Evolutionary conservation across 2,797 vertebrate genomes (phyloP).

Genomic region (Pipistrellus pipistrellus): DNA sequence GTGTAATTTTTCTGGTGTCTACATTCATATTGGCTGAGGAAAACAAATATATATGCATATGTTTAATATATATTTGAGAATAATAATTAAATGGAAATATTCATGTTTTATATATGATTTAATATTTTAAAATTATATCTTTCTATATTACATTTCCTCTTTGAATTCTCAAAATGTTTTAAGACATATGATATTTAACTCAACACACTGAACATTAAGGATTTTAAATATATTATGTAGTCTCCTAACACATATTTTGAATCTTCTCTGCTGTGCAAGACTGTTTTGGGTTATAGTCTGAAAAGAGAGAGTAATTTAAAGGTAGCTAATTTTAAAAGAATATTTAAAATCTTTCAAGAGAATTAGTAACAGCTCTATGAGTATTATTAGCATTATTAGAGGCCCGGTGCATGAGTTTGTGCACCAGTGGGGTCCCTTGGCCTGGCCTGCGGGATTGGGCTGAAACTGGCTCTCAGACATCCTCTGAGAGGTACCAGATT

Average conservation of each 20-base stretch:
- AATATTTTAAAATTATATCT: neutral
- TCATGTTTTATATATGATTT: neutral
- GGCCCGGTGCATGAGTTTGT: no score
- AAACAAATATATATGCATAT: neutral
- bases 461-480: no score
- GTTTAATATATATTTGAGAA: conserved; percentile 63
- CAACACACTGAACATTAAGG: neutral
- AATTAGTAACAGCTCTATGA: neutral
- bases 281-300: neutral
- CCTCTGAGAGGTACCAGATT: no score
- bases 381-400: neutral
- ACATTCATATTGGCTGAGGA: neutral
- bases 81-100: conserved; percentile 61
- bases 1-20: conserved; percentile 68
- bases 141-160: neutral
- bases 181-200: neutral
- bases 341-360: neutral
- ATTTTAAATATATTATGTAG: neutral
- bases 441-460: no score
- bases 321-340: neutral
- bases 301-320: conserved; percentile 21
- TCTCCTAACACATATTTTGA: neutral
- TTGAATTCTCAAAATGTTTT: conserved; percentile 12
- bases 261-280: neutral
- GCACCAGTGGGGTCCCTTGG: no score